Conservation (phyloP, 53 echinoderm and acorn worm genomes). For the Temnopleurus reevesii region DNA sequence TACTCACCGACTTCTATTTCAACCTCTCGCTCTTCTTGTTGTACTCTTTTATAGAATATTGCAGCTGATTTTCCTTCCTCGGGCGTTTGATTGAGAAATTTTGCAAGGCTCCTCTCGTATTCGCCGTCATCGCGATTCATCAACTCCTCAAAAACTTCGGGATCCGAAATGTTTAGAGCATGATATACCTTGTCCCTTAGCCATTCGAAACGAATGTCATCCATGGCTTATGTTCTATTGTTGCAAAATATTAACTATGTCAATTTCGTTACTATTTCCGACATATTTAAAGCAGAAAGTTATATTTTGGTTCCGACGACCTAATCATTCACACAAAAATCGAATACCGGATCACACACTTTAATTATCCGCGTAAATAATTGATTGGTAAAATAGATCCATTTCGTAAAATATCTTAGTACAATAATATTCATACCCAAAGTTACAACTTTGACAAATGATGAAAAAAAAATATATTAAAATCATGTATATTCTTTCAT, state of each 20-base stretch:
- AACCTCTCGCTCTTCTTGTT: slow-evolving; percentile 88
- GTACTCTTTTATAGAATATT: slow-evolving; percentile 88
- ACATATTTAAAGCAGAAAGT: background rate
- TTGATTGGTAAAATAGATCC: slow-evolving; percentile 30
- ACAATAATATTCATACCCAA: too few species aligned
- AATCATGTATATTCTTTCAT: too few species aligned
- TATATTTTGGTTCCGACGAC: background rate
- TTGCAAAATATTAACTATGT: too few species aligned
- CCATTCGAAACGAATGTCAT: slow-evolving; percentile 98
- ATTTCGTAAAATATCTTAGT: background rate
- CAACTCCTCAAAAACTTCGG: slow-evolving; percentile 94
- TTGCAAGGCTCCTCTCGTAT: slow-evolving; percentile 82
- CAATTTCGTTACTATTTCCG: background rate
- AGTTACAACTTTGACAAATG: too few species aligned
- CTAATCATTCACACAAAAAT: background rate
- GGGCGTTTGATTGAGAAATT: slow-evolving; percentile 96
- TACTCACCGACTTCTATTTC: slow-evolving; percentile 93
- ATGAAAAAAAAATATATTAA: too few species aligned
- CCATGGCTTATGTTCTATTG: slow-evolving; percentile 58
- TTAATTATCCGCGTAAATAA: background rate
- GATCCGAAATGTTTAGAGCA: slow-evolving; percentile 81
- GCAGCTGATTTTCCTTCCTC: slow-evolving; percentile 93
- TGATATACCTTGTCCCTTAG: slow-evolving; percentile 87
- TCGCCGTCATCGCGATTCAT: slow-evolving; percentile 97
- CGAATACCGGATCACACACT: background rate